Evolutionary conservation across 92 coral and sea anemone species (phyloP).

Genomic region (Epizoanthus stellaris): DNA sequence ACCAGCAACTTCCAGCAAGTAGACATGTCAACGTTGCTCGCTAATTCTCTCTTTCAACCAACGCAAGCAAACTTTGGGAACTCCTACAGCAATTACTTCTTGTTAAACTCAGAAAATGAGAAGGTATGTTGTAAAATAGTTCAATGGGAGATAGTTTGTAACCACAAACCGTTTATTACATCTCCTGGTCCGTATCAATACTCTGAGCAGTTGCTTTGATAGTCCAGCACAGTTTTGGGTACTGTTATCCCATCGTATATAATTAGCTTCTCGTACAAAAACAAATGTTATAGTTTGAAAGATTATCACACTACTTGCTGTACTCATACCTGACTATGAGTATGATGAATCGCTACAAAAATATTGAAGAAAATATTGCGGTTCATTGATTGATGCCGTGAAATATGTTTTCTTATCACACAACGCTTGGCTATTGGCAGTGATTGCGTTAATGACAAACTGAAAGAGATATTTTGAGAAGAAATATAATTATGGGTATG

Average conservation of each 20-base stretch:
- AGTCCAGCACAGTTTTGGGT: not conserved
- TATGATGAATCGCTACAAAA: too few relatives aligned
- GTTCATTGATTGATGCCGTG: too few relatives aligned
- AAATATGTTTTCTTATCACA: too few relatives aligned
- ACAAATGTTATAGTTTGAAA: not conserved
- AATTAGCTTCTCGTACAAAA: not conserved
- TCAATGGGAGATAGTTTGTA: not conserved
- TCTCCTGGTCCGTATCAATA: not conserved
- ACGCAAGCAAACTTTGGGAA: slow-evolving; percentile 61
- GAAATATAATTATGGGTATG: slow-evolving; percentile 10
- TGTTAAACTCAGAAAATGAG: slow-evolving; percentile 76
- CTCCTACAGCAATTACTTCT: slow-evolving; percentile 79
- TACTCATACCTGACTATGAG: not conserved
- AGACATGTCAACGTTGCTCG: slow-evolving; percentile 81
- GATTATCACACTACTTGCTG: not conserved
- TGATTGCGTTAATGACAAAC: not conserved
- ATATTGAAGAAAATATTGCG: not conserved
- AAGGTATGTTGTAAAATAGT: slow-evolving; percentile 63
- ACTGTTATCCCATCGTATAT: too few relatives aligned
- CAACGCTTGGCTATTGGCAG: too few relatives aligned
- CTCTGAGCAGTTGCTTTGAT: not conserved
- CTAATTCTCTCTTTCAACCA: slow-evolving; percentile 74
- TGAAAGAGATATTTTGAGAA: slow-evolving; percentile 4
- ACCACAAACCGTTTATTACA: not conserved
- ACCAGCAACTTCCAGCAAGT: slow-evolving; percentile 1